phyloP scores from a whole-genome alignment of 2,888 invertebrate species.

The Biston stratarius region DNA sequence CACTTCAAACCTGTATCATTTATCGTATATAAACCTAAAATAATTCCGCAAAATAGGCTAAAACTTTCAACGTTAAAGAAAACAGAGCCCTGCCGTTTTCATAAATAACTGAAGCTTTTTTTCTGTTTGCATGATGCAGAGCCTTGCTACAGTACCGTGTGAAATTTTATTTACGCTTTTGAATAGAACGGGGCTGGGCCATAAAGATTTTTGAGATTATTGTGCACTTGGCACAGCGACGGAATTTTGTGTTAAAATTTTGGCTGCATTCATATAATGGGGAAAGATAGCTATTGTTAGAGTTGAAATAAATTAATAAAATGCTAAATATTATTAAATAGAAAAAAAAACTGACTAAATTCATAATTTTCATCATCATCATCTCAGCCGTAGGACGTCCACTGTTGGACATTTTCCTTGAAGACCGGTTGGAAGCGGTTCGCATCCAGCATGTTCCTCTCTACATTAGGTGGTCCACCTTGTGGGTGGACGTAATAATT shows the following conservation, averaged over 20 bases:
- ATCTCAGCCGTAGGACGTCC: no score
- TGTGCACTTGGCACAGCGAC: neutral
- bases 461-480: no score
- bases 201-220: conserved; percentile 34
- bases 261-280: neutral
- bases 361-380: no score
- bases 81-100: conserved; percentile 57
- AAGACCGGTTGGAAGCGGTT: no score
- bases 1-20: conserved; percentile 10
- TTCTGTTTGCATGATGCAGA: conserved; percentile 39
- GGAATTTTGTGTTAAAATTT: conserved; percentile 7
- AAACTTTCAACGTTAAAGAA: conserved; percentile 60
- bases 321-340: no score
- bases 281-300: no score
- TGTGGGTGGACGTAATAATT: no score
- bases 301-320: no score
- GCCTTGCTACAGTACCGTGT: conserved; percentile 26
- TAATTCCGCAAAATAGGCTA: conserved; percentile 46
- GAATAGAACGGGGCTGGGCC: conserved; percentile 21
- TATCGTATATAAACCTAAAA: conserved; percentile 41
- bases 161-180: conserved; percentile 42
- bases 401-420: no score
- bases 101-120: conserved; percentile 54
- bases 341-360: no score
- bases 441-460: no score